A percentile compares a stretch with the other conserved stretches of the same genome.
phyloP scores from a whole-genome alignment of 1,140 invertebrate genomes.

The Centruroides sculpturatus region DNA sequence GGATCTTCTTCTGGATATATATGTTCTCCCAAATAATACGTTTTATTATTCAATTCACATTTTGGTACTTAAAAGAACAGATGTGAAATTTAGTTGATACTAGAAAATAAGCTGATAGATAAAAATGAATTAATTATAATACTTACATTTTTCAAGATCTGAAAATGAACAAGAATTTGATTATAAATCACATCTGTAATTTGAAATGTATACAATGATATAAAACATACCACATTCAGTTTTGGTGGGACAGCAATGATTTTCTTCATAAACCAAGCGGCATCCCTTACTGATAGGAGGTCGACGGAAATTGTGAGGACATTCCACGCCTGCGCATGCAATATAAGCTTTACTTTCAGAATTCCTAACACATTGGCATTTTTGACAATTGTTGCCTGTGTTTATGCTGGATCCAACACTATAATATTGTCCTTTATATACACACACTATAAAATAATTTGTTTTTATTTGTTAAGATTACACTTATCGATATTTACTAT shows the following conservation, averaged over 20 bases:
- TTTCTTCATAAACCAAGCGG: slow-evolving; percentile 13
- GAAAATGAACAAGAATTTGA: neutral
- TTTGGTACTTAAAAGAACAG: neutral
- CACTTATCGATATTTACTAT: neutral
- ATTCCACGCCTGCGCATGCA: slow-evolving; percentile 9
- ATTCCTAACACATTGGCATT: slow-evolving; percentile 3
- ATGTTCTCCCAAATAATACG: slow-evolving; percentile 14
- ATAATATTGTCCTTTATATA: slow-evolving; percentile 12
- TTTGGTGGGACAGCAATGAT: slow-evolving; percentile 9
- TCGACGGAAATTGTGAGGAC: slow-evolving; percentile 11
- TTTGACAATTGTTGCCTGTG: slow-evolving; percentile 6
- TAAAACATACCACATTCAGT: slow-evolving; percentile 10
- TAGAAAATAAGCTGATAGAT: too few relatives aligned
- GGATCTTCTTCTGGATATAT: slow-evolving; percentile 17
- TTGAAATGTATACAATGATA: too few relatives aligned
- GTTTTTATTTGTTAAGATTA: neutral
- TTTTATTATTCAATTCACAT: slow-evolving; percentile 14
- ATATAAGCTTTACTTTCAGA: slow-evolving; percentile 7
- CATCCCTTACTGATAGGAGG: slow-evolving; percentile 7
- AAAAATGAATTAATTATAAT: too few relatives aligned
- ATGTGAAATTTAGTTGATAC: too few relatives aligned
- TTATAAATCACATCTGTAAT: too few relatives aligned
- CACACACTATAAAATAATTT: slow-evolving; percentile 2
- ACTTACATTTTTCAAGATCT: too few relatives aligned
- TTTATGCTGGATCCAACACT: slow-evolving; percentile 10